Evolutionary conservation across 2,797 vertebrate genomes (phyloP).

Genomic region (Hypotaenidia philippensis): DNA sequence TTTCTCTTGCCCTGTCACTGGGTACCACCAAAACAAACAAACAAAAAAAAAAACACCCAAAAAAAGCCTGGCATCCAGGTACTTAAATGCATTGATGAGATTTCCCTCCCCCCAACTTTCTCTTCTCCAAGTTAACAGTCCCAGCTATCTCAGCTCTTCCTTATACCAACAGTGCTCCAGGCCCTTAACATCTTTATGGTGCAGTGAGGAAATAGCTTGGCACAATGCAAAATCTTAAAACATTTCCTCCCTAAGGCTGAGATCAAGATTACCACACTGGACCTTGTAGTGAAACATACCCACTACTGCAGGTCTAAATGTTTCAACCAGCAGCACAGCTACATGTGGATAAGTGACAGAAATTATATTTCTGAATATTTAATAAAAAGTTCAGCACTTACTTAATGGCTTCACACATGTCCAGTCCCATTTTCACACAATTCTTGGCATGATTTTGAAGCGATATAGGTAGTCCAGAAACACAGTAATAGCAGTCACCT

Average conservation of each 20-base stretch:
- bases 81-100: neutral
- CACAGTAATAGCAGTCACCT: conserved; percentile 98
- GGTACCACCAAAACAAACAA: neutral
- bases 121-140: neutral
- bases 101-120: neutral
- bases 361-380: neutral
- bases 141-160: neutral
- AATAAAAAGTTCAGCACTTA: conserved; percentile 77
- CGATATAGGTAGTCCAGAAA: conserved; percentile 95
- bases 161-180: neutral
- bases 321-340: neutral
- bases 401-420: conserved; percentile 99
- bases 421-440: conserved; percentile 98
- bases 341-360: neutral
- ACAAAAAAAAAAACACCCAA: neutral
- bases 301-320: neutral
- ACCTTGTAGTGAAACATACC: neutral
- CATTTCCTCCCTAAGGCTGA: neutral
- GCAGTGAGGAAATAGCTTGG: neutral
- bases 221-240: neutral
- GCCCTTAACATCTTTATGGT: neutral
- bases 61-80: neutral
- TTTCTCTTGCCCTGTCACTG: neutral
- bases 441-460: conserved; percentile 97
- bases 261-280: neutral